Evolutionary conservation across 1,140 invertebrate species (phyloP), one percentile per base, ranked within the genome.

Genomic region (Eriosoma lanigerum): DNA sequence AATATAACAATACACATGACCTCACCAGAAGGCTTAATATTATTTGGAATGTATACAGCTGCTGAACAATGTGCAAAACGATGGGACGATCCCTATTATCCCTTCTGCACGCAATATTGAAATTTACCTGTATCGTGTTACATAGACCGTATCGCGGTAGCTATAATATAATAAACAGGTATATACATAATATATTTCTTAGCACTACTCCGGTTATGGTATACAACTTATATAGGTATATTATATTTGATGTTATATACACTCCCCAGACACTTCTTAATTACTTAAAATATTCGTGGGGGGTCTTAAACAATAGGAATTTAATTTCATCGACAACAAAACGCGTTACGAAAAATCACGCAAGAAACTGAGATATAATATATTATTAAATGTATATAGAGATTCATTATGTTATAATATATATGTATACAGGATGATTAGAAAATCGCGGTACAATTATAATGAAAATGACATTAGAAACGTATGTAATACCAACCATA

Each of bases 271-370:
- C 50, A 54, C 50, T 75, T 75, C 46, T 75, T 54, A 56, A 75
- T 75, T 75, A 75, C 70, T 24, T 38, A 38, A 56, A 75, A 54
- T 4, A 56, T 17, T 38, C 70, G 24, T 56, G 70, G 70, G 70
- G 70, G 70, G 70, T 75, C 70, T 56, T 75, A 75, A 56, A 54
- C 19, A 75, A 75, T 75, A 44, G 1, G 12, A 66, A 15, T 66
- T 46, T 44, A 66, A 44, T 44, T 66, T 46, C n/a, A 44, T 44
- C 26, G 32, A 66, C 19, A 66, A 21, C 19, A 66, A 10, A 66
- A 21, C 9, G 17, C 60, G 9, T 66, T 64, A 64, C 9, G 32
- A 19, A 66, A 32, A 66, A 66, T 66, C n/a, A 66, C 32, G n/a
- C 17, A 10, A 44, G 19, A 44, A 66, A 38, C 15, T 54, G 2